Evolutionary conservation across 2,888 invertebrate species (phyloP).

Genomic region (Micoletzkya japonica): DNA sequence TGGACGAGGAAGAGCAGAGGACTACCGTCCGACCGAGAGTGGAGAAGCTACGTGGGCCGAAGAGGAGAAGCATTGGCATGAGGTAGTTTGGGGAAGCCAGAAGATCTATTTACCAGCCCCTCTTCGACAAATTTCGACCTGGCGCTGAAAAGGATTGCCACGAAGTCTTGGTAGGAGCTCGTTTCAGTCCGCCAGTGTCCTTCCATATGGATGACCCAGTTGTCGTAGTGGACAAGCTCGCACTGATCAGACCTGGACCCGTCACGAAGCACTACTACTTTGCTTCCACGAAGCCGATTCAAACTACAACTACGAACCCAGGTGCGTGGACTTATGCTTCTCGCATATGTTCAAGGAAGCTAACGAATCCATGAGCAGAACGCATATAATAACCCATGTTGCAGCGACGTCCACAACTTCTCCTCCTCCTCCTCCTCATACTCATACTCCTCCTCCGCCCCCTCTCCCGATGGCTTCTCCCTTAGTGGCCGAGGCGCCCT

Average conservation of each 20-base stretch:
- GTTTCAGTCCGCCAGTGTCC: slow-evolving; percentile 7
- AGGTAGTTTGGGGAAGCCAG: background rate
- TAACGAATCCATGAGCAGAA: too few relatives aligned
- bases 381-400: too few relatives aligned
- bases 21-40: slow-evolving; percentile 6
- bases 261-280: background rate
- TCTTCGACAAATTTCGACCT: background rate
- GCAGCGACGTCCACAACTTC: background rate
- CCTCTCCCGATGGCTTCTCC: background rate
- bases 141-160: too few relatives aligned
- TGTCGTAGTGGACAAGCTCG: background rate
- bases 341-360: too few relatives aligned
- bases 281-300: background rate
- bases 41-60: slow-evolving; percentile 3
- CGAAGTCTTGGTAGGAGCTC: too few relatives aligned
- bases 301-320: background rate
- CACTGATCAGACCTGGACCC: slow-evolving; percentile 16
- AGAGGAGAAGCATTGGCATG: slow-evolving; percentile 19
- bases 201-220: slow-evolving; percentile 1
- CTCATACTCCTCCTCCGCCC: background rate
- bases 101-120: background rate
- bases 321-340: background rate
- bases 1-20: slow-evolving; percentile 5
- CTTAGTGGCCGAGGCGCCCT: background rate
- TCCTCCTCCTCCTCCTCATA: background rate